Conservation (phyloP, 2,888 invertebrate genomes). For the Sphecodes monilicornis region DNA sequence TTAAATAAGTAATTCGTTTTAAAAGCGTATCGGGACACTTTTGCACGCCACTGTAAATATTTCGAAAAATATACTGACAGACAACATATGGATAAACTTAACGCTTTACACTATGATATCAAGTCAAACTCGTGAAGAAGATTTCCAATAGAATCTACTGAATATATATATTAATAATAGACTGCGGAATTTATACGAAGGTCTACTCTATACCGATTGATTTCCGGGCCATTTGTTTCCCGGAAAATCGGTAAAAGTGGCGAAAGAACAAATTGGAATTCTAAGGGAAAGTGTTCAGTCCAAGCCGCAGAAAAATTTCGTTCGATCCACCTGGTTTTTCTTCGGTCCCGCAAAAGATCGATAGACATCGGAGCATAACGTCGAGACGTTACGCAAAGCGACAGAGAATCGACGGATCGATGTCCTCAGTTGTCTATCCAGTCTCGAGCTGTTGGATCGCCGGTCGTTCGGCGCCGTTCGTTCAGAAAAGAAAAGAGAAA, state of each 20-base stretch:
- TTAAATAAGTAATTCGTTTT: no score
- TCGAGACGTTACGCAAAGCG: slow-evolving; percentile 32
- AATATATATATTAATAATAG: no score
- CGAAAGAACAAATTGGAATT: not conserved
- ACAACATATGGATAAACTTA: no score
- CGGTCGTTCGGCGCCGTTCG: not conserved
- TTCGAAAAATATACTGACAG: no score
- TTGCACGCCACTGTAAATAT: no score
- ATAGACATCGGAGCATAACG: slow-evolving; percentile 20
- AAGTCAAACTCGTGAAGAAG: no score
- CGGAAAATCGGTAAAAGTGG: not conserved
- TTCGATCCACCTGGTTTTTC: slow-evolving; percentile 18
- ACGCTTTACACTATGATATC: no score
- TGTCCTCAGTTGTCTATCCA: slow-evolving; percentile 10
- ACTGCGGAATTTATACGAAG: no score
- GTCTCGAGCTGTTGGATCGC: not conserved
- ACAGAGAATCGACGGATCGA: not conserved
- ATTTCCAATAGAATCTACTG: no score
- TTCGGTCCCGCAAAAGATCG: not conserved
- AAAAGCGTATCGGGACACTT: no score
- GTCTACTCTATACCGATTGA: no score
- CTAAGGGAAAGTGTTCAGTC: not conserved
- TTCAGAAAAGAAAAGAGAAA: not conserved
- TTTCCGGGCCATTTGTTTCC: no score
- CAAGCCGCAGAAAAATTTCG: slow-evolving; percentile 8